Base-by-base conservation (phyloP, 1,140 invertebrate species). In the Diprion similis region DNA sequence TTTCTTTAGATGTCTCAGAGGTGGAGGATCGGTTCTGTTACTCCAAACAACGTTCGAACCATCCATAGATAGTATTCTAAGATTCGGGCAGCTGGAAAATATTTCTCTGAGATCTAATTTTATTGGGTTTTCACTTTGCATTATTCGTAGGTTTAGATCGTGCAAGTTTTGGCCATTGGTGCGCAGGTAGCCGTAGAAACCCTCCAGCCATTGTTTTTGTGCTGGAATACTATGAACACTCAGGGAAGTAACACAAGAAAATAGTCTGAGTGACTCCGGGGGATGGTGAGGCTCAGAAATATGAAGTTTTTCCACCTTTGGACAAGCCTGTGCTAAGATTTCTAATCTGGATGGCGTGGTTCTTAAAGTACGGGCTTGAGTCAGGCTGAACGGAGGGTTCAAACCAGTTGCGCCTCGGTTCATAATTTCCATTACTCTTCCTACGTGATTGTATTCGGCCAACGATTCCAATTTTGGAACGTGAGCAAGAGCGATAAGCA, bases 391-490 rank as follows among this genome's bases (percentile, higher is more conserved):
- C 6, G 83, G 82, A 11, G 80, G 75, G 66, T 84, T 83, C 8
- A 84, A 78, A 19, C 79, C 80, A 10, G 83, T 78, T 0, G 83
- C 73, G 37, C 80, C 81, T 70, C 80, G 73, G 59, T 84, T 85
- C 80, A 89, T 84, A 6, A 88, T 84, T 67, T 89, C 87, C 0
- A 89, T 78, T 0, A 89, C 88, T 17, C 84, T 76, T 1, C 85
- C 87, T 74, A 89, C 86, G 73, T 89, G 85, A 68, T 77, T 85
- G 73, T 89, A 89, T 24, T 89, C 88, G 0, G 87, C 89, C 46
- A 90, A 69, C 0, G 87, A 89, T 76, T 89, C 85, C 10, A 90
- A 71, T 17, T 78, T 78, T 0, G 88, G 84, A 15, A 87, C 83
- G 66, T 88, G 84, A 67, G 87, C 81, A 8, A 89, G 70, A 1